Evolutionary conservation across 2,113 vertebrate species (phyloP).

Genomic region (Rhinolophus ferrumequinum): DNA sequence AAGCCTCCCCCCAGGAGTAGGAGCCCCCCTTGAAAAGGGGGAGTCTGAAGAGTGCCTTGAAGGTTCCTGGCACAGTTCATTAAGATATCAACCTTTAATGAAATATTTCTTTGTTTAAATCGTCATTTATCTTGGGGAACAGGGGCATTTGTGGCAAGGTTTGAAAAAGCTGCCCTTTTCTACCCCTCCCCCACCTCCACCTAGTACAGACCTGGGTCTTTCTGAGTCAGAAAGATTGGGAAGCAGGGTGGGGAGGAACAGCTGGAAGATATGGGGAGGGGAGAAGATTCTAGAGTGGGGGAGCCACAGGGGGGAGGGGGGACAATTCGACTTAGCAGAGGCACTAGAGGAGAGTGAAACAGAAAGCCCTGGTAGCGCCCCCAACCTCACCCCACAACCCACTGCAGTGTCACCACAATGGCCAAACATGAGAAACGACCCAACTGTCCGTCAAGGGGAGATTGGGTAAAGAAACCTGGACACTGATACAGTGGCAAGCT

Average conservation of each 20-base stretch:
- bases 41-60: slow-evolving; percentile 69
- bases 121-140: slow-evolving; percentile 85
- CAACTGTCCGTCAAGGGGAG: neutral
- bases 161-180: slow-evolving; percentile 62
- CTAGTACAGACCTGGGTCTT: neutral
- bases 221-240: slow-evolving; percentile 26
- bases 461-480: neutral
- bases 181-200: neutral
- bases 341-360: neutral
- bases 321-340: neutral
- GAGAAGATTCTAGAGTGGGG: slow-evolving; percentile 14
- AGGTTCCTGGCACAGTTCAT: slow-evolving; percentile 88
- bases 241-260: neutral
- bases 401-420: neutral
- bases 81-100: slow-evolving; percentile 89
- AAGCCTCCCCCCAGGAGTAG: slow-evolving; percentile 79
- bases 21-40: slow-evolving; percentile 82
- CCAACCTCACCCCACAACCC: neutral
- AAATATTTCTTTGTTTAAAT: slow-evolving; percentile 90
- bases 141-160: slow-evolving; percentile 68
- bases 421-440: neutral
- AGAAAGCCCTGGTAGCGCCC: neutral
- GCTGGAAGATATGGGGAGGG: neutral
- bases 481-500: rapidly evolving
- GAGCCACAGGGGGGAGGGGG: neutral